A percentile compares a stretch with the other conserved stretches of the same genome.
These are phyloP conservation scores for Macquaria ambigua DNA, from an alignment of 2,113 vertebrate genomes.

Conservation along the genomic window DNA sequence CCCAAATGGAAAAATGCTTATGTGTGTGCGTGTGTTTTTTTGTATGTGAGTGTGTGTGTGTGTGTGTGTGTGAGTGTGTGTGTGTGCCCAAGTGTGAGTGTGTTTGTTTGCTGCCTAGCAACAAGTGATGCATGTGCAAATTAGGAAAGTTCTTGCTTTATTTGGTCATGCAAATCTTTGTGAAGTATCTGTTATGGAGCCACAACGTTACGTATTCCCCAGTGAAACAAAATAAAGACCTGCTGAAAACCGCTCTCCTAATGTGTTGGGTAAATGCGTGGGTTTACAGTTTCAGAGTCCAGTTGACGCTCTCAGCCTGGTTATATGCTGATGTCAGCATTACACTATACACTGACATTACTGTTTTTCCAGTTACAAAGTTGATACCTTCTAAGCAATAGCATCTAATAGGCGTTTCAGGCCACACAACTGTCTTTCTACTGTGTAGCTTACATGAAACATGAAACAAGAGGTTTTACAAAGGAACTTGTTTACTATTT, in stretches of 20 bases:
- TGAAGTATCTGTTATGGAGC: slow-evolving; percentile 59
- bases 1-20: slow-evolving; percentile 68
- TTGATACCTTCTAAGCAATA: not conserved
- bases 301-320: slow-evolving; percentile 1
- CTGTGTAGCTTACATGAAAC: not conserved
- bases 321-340: slow-evolving; percentile 33
- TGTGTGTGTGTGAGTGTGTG: slow-evolving; percentile 20
- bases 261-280: slow-evolving; percentile 6
- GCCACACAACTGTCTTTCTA: not conserved
- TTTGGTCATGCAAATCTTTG: slow-evolving; percentile 63
- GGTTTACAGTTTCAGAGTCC: slow-evolving; percentile 12
- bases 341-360: slow-evolving; percentile 3
- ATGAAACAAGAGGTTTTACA: not conserved
- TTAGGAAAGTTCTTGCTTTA: slow-evolving; percentile 69
- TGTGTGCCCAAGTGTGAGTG: slow-evolving; percentile 31
- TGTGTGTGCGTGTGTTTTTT: slow-evolving; percentile 46
- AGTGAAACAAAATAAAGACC: slow-evolving; percentile 49
- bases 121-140: slow-evolving; percentile 73
- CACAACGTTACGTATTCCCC: slow-evolving; percentile 36
- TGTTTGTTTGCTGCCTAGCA: slow-evolving; percentile 78
- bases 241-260: slow-evolving; percentile 27
- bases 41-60: slow-evolving; percentile 29
- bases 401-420: not conserved
- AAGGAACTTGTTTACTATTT: not conserved
- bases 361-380: slow-evolving; percentile 12